Base-by-base conservation (phyloP, 2,113 vertebrate species). In the Phycodurus eques region DNA sequence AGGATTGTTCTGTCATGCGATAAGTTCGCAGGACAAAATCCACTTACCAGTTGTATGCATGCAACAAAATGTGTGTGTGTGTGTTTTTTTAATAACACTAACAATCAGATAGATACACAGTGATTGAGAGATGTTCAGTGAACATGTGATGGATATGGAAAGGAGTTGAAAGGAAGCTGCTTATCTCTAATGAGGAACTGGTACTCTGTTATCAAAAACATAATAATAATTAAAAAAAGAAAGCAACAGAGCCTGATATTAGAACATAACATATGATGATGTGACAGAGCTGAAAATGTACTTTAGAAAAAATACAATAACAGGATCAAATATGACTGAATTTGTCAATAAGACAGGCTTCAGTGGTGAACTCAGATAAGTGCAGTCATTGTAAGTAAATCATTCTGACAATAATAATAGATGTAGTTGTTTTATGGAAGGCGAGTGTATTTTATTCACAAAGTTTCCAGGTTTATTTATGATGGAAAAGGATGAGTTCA, bases 141-240 rank as follows among this genome's bases (percentile, higher is more conserved):
- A 71, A 75, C 73, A 72, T 63, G 49, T 51, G 49, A 51, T 19
- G 49, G 49, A 8, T 51, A 8, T 51, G 49, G 42, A 62, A 78
- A 59, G 56, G 69, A 67, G 72, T 71, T 80, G 70, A 56, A 74
- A 73, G 77, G 74, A 80, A 81, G 74, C 80, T 66, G 77, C 78
- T 88, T 83, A 86, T 88, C 78, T 78, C 65, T 72, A 46, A 7
- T 65, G 15, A 76, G 59, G 70, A 65, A 60, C 51, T 20, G 57
- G 67, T 66, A 68, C 67, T 60, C 47, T 67, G 8, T 73, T 11
- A 63, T 9, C 2, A 13, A 64, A 62, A 64, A 39, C 27, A 27
- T 27, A 27, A 27, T 27, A 27, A 27, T 27, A 39, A 51, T 61
- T 44, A 62, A 35, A 60, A 14, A 8, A 12, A 33, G 17, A 54